Evolutionary conservation across 1,140 invertebrate genomes (phyloP), one percentile per base, ranked within the genome.

Genomic region (Daktulosphaira vitifoliae): DNA sequence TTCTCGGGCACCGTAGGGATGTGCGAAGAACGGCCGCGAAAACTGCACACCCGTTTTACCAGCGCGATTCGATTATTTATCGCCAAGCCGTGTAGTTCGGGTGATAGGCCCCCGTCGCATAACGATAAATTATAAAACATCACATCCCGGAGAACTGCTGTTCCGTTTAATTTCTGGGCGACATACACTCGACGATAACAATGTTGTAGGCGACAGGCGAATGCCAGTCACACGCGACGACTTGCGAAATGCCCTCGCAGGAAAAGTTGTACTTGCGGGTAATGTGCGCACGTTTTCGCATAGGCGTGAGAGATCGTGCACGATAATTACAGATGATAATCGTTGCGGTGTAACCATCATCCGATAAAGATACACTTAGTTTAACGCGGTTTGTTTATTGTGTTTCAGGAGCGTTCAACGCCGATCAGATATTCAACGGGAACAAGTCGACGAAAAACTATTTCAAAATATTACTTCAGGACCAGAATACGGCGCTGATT

Each of bases 31-130:
- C 42, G 26, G 3, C 25, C 39, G 2, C 29, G 11, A 33, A 33
- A 33, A 33, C 5, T 33, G 11, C 5, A 2, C 2, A 25, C 29
- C 42, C 54, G 39, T 59, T 20, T 42, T 59, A 20, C 39, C 18
- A 16, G 39, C 23, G 54, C 37, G 54, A 59, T 59, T 59, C 42
- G 25, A 59, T 59, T 42, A 59, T 54, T 54, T 54, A 54, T 54
- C 38, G 20, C 33, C 20, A 38, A 42, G 39, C 4, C 39, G 39
- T n/a, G n/a, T 44, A 44, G 9, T n/a, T 37, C 33, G 33, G 13
- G 33, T 37, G 13, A 37, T 37, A 7, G 6, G 33, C 5, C 13
- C 13, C 33, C 13, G 33, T 37, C 33, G 53, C 53, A 16, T 25
- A 56, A 56, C 37, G 18, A 56, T 39, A 42, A 56, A 56, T 56